These are phyloP conservation scores for Sebastes minor DNA, from an alignment of 2,797 vertebrate species.

Conservation along the genomic window DNA sequence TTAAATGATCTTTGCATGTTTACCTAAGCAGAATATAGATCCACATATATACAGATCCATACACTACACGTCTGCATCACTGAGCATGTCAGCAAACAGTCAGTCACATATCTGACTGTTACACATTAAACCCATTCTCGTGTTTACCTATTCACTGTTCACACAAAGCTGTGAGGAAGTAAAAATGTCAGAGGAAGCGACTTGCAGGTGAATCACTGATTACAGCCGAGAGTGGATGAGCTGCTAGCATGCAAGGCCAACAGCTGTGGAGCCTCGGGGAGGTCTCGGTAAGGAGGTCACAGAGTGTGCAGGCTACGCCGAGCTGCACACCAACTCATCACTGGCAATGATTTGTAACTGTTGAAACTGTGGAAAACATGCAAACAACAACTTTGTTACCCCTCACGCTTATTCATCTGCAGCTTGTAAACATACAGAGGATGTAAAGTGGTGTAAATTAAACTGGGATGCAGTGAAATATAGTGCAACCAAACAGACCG, in stretches of 20 bases:
- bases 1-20: constrained; percentile 5
- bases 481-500: neutral
- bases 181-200: constrained; percentile 70
- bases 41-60: neutral
- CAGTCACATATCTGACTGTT: constrained; percentile 10
- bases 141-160: constrained; percentile 64
- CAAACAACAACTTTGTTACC: neutral
- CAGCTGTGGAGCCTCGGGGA: constrained; percentile 66
- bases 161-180: constrained; percentile 58
- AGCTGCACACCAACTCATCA: constrained; percentile 13
- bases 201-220: constrained; percentile 77
- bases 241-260: constrained; percentile 73
- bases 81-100: constrained; percentile 5
- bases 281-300: constrained; percentile 44
- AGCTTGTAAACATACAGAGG: neutral
- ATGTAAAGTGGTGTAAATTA: neutral
- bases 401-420: neutral
- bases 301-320: constrained; percentile 3
- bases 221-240: constrained; percentile 73
- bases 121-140: constrained; percentile 42
- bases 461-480: neutral
- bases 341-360: neutral
- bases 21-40: constrained; percentile 35
- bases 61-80: constrained; percentile 4
- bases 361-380: neutral